Evolutionary conservation across 2,888 invertebrate genomes (phyloP).

Genomic region (Achlya flavicornis): DNA sequence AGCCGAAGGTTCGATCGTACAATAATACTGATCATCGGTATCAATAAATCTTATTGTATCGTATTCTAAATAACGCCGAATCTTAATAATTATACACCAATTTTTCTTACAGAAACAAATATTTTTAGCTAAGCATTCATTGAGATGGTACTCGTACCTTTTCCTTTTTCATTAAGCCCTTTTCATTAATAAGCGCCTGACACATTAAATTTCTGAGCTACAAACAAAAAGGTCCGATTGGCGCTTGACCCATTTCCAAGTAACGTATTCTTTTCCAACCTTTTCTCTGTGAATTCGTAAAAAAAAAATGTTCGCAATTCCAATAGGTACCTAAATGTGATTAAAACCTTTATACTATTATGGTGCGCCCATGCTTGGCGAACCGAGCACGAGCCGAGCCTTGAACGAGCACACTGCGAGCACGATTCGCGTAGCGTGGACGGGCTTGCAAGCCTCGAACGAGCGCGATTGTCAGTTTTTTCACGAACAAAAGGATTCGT

Average conservation of each 20-base stretch:
- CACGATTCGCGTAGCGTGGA: no score
- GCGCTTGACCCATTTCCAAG: neutral
- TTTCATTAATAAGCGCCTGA: slow-evolving; percentile 5
- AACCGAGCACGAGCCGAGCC: no score
- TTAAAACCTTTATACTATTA: no score
- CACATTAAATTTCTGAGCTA: slow-evolving; percentile 5
- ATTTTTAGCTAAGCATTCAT: neutral
- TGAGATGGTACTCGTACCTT: neutral
- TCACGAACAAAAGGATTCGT: no score
- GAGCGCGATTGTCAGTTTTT: no score
- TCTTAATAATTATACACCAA: neutral
- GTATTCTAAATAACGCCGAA: neutral
- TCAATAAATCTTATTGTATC: no score
- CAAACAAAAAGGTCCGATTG: slow-evolving; percentile 6
- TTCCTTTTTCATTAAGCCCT: slow-evolving; percentile 3
- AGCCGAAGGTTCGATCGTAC: no score
- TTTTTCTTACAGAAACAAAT: neutral
- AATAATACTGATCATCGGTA: no score
- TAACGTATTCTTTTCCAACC: neutral
- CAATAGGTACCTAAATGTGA: neutral
- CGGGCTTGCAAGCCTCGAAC: no score
- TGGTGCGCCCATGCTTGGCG: no score
- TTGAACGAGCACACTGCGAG: no score
- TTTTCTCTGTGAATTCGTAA: neutral
- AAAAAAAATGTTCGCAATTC: neutral